Base-by-base conservation (phyloP, 2,797 vertebrate species). In the Thripadectes ignobilis region DNA sequence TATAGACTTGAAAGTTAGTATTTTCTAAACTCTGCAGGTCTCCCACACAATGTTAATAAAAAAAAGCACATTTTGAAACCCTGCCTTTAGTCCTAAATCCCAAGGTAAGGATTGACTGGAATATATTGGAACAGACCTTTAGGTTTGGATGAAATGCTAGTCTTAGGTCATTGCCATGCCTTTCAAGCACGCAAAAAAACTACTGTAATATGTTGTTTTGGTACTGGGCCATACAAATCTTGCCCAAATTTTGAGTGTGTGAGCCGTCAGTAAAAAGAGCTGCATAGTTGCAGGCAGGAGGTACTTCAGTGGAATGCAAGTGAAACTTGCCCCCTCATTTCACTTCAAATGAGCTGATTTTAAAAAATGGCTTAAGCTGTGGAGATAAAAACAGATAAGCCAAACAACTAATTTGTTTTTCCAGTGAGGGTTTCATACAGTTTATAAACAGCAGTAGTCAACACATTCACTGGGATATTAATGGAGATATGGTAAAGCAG, bases 21-120 rank as follows among this genome's bases (percentile, higher is more conserved):
- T 86, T 21, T 58, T 88, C 34, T 77, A 67, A 89, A 71, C 58
- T 78, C 51, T 61, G 14, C 34, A 76, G 49, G 9, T 84, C 57
- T 94, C 76, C 63, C 67, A 79, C 85, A 55, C 38, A 82, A 32
- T 21, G 18, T 46, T 88, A 69, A 86, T 94, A 90, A 96, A 81
- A 78, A 78, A 95, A 93, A 80, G 22, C 55, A 84, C 45, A 85
- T 61, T 92, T 95, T 95, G 94, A 96, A 93, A 75, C 67, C 38
- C 38, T 92, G 92, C 89, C 83, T 74, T 89, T 85, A 93, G 74
- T 88, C 29, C 29, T 78, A 95, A 96, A 85, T 95, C 94, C 95
- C 95, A 95, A 96, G 95, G 86, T 95, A 94, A 92, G 52, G n/a
- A 76, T 77, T 96, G 89, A 96, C 96, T 96, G 95, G 94, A 97